Base-by-base conservation (phyloP, 2,113 vertebrate genomes). In the Pteruthius melanotis region DNA sequence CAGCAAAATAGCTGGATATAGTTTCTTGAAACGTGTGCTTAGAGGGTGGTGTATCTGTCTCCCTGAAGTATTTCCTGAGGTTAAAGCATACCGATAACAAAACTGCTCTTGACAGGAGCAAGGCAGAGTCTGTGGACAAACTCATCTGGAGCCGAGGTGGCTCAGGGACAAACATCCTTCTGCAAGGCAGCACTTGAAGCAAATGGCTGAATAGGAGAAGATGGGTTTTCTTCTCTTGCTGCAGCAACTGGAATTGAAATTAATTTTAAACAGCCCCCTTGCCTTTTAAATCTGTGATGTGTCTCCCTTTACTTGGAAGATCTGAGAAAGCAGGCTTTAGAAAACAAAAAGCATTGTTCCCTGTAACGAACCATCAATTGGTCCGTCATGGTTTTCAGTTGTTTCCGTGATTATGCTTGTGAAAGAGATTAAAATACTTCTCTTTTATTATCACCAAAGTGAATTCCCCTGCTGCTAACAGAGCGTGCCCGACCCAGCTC, bases 341-440 rank as follows among this genome's bases (percentile, higher is more conserved):
- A 70, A 95, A 87, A 94, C 94, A 95, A 95, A 96, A 94, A 90
- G 68, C 76, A 92, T 95, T 94, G 92, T 96, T 92, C 88, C 71
- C 65, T 66, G 83, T 83, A 94, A 97, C 11, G 39, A 90, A 59
- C 64, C 23, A 13, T 92, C 96, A 87, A 68, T 96, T 83, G 88
- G 60, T 83, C 94, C 24, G 39, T 96, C 78, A 91, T 95, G 91
- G 70, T 87, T 96, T 93, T 94, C 82, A 50, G 61, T 83, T 93
- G 93, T 95, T 87, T 87, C 83, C 35, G 6, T 93, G 90, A 90
- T 96, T 71, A 52, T 16, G 68, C 88, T 94, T 90, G 79, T 90
- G 94, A 90, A 95, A 93, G 96, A 93, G 94, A 95, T 96, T 95
- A 94, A 96, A 95, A 95, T 96, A 88, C 76, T 96, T 94, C 76